A percentile compares a stretch with the other conserved stretches of the same genome.
Evolutionary conservation across 2,113 vertebrate genomes (phyloP).

Genomic region (Brachyistius frenatus): DNA sequence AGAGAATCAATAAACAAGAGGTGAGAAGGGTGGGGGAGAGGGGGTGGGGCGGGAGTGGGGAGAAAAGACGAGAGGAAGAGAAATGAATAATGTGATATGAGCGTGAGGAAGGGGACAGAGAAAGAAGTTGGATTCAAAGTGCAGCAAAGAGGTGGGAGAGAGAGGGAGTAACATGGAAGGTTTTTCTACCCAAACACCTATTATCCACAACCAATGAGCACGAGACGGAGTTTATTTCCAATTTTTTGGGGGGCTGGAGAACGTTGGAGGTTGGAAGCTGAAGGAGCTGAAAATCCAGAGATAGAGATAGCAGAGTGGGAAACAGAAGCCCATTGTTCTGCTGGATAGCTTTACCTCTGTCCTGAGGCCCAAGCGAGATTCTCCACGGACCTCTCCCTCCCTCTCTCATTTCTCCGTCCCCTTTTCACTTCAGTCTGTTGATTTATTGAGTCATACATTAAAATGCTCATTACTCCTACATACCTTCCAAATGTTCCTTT

Average conservation of each 20-base stretch:
- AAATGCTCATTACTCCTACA: slow-evolving; percentile 83
- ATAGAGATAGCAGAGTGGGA: slow-evolving; percentile 83
- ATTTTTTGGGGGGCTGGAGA: slow-evolving; percentile 8
- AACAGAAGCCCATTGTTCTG: slow-evolving; percentile 94
- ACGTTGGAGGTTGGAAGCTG: slow-evolving; percentile 27
- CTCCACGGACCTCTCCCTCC: slow-evolving; percentile 68
- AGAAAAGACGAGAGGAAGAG: slow-evolving; percentile 52
- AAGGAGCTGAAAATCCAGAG: slow-evolving; percentile 55
- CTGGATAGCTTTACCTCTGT: slow-evolving; percentile 84
- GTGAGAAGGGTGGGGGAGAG: slow-evolving; percentile 62
- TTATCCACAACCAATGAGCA: slow-evolving; percentile 39
- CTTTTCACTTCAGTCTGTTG: slow-evolving; percentile 75
- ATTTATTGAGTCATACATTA: slow-evolving; percentile 87
- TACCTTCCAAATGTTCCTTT: slow-evolving; percentile 64
- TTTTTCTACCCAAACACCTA: slow-evolving; percentile 7
- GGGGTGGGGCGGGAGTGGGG: slow-evolving; percentile 18
- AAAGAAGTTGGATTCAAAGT: slow-evolving; percentile 49
- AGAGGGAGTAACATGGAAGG: slow-evolving; percentile 13
- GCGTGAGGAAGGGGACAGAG: slow-evolving; percentile 20
- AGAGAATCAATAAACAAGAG: slow-evolving; percentile 99
- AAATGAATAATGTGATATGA: slow-evolving; percentile 77
- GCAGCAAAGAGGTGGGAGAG: slow-evolving; percentile 17
- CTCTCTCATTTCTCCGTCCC: slow-evolving; percentile 53
- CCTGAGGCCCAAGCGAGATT: slow-evolving; percentile 75
- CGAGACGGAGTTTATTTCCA: neutral